Conservation (phyloP, 2,888 invertebrate genomes). For the Phyllotreta striolata region DNA sequence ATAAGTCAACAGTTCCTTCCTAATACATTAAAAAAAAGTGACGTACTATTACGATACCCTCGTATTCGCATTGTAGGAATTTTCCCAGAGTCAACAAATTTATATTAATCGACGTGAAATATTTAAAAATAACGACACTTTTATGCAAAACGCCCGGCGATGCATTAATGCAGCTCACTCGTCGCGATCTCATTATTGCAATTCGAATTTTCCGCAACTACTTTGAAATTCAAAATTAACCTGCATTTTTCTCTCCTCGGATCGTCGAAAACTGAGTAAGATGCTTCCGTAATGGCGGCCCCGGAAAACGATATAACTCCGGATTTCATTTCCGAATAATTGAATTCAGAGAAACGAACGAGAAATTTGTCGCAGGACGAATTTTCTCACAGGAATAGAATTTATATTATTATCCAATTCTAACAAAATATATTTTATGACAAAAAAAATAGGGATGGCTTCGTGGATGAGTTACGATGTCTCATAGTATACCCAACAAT, state of each 20-base stretch:
- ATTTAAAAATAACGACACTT: slow-evolving; percentile 7
- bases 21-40: too few relatives aligned
- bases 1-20: too few relatives aligned
- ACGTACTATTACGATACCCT: too few relatives aligned
- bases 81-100: too few relatives aligned
- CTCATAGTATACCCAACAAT: neutral
- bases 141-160: neutral
- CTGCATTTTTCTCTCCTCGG: slow-evolving; percentile 22
- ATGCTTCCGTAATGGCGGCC: slow-evolving; percentile 40
- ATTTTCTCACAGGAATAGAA: neutral
- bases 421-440: too few relatives aligned
- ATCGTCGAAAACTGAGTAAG: slow-evolving; percentile 39
- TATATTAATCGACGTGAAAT: too few relatives aligned
- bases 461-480: neutral
- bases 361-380: neutral
- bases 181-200: slow-evolving; percentile 11
- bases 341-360: slow-evolving; percentile 31
- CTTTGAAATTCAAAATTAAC: slow-evolving; percentile 22
- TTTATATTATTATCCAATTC: neutral
- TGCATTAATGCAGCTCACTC: slow-evolving; percentile 10
- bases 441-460: neutral
- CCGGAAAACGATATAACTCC: slow-evolving; percentile 41
- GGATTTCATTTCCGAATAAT: slow-evolving; percentile 44
- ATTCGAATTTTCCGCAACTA: slow-evolving; percentile 8
- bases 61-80: too few relatives aligned